A percentile compares a stretch with the other conserved stretches of the same genome.
Evolutionary conservation across 1,140 invertebrate species (phyloP).

Genomic region (Anagrus nilaparvatae): DNA sequence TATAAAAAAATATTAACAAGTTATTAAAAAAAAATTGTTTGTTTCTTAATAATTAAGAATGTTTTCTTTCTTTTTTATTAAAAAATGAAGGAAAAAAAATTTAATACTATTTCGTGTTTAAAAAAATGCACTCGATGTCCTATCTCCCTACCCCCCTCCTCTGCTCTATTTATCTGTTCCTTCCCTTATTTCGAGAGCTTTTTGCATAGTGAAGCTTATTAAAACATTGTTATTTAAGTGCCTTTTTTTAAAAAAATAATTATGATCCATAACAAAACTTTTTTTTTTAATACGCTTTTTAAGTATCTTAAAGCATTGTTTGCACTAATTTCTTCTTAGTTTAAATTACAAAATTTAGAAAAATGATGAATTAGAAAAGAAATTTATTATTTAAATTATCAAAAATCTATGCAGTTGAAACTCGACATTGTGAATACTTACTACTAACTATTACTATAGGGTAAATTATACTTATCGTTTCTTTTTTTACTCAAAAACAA

Average conservation of each 20-base stretch:
- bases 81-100: conserved; percentile 39
- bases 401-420: too few species aligned
- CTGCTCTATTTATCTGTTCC: too few species aligned
- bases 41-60: conserved; percentile 42
- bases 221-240: conserved; percentile 15
- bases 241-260: conserved; percentile 11
- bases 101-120: conserved; percentile 43
- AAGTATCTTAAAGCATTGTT: background rate
- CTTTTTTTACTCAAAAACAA: too few species aligned
- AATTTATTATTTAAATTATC: too few species aligned
- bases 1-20: conserved; percentile 40
- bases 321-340: too few species aligned
- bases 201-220: conserved; percentile 13
- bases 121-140: conserved; percentile 15
- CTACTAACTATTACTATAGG: too few species aligned
- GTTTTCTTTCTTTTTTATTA: conserved; percentile 41
- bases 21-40: conserved; percentile 39
- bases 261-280: background rate
- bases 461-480: too few species aligned
- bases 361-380: too few species aligned
- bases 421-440: too few species aligned
- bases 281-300: background rate
- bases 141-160: conserved; percentile 4
- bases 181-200: conserved; percentile 10
- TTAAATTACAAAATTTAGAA: too few species aligned